Evolutionary conservation across 2,797 vertebrate genomes (phyloP).

Genomic region (Phrynocephalus forsythii): DNA sequence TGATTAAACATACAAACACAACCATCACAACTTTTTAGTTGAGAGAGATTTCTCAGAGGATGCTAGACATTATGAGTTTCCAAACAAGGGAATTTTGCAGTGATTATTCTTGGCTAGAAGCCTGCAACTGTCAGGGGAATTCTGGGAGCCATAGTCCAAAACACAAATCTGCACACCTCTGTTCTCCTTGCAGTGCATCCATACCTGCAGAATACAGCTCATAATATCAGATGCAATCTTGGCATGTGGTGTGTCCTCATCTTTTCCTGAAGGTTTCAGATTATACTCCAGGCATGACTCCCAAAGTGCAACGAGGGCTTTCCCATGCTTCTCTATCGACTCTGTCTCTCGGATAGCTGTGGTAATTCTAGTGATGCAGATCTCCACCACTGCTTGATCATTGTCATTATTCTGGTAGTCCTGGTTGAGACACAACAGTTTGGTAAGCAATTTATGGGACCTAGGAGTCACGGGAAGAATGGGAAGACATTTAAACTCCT

Average conservation of each 20-base stretch:
- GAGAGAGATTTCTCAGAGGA: neutral
- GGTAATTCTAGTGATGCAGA: constrained; percentile 95
- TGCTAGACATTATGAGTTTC: neutral
- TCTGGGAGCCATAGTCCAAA: too few species aligned
- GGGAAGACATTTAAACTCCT: neutral
- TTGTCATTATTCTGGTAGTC: constrained; percentile 95
- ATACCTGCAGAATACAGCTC: constrained; percentile 96
- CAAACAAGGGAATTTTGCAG: neutral
- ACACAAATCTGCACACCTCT: too few species aligned
- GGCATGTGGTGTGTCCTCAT: constrained; percentile 91
- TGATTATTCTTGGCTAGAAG: neutral
- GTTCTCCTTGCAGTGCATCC: neutral
- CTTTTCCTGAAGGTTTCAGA: constrained; percentile 85
- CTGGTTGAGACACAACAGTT: constrained; percentile 68
- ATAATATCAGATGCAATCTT: constrained; percentile 98
- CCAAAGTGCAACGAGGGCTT: constrained; percentile 91
- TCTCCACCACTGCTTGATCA: constrained; percentile 96
- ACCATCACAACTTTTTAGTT: neutral
- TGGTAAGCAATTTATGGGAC: neutral
- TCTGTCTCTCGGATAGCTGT: constrained; percentile 91
- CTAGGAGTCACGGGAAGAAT: neutral
- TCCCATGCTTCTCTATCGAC: constrained; percentile 89
- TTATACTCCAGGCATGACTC: constrained; percentile 94
- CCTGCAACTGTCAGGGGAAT: too few species aligned
- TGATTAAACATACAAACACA: too few species aligned